phyloP scores from a whole-genome alignment of 1,140 invertebrate genomes.

The Diorhabda carinulata region DNA sequence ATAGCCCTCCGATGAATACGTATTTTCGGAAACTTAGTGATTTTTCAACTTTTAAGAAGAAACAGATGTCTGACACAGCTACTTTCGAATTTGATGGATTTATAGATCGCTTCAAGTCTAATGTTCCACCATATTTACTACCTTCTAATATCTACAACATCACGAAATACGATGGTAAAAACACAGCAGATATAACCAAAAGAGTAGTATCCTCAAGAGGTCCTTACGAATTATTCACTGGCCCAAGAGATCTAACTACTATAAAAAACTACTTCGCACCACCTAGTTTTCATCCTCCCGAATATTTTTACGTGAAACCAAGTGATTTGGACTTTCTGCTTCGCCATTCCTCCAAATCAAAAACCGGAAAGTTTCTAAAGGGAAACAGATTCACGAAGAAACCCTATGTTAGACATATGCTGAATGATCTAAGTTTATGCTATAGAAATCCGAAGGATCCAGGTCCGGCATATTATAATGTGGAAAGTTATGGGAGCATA shows the following conservation, averaged over 20 bases:
- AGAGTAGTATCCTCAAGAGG: conserved; percentile 29
- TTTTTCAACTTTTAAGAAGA: conserved; percentile 16
- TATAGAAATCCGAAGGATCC: conserved; percentile 38
- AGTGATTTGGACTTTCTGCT: conserved; percentile 33
- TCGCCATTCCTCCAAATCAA: conserved; percentile 35
- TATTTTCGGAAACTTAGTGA: conserved; percentile 15
- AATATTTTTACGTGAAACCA: conserved; percentile 36
- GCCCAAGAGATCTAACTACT: conserved; percentile 37
- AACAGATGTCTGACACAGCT: conserved; percentile 29
- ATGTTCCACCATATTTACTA: conserved; percentile 24
- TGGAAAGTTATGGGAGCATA: conserved; percentile 26
- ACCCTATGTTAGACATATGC: conserved; percentile 28
- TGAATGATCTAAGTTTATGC: conserved; percentile 36
- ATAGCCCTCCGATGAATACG: conserved; percentile 13
- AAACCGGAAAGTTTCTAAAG: conserved; percentile 35
- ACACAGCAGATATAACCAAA: conserved; percentile 1
- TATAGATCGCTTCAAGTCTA: conserved; percentile 30
- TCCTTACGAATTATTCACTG: conserved; percentile 44
- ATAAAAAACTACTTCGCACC: conserved; percentile 44
- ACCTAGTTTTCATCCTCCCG: conserved; percentile 24
- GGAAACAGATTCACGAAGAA: conserved; percentile 32
- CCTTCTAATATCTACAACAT: conserved; percentile 35
- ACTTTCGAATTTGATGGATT: conserved; percentile 40
- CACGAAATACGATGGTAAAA: conserved; percentile 20
- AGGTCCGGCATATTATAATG: conserved; percentile 34